Percentiles rank a stretch among this genome's conserved stretches.
Evolutionary conservation across 2,888 invertebrate species (phyloP).

Genomic region (Rotaria socialis): DNA sequence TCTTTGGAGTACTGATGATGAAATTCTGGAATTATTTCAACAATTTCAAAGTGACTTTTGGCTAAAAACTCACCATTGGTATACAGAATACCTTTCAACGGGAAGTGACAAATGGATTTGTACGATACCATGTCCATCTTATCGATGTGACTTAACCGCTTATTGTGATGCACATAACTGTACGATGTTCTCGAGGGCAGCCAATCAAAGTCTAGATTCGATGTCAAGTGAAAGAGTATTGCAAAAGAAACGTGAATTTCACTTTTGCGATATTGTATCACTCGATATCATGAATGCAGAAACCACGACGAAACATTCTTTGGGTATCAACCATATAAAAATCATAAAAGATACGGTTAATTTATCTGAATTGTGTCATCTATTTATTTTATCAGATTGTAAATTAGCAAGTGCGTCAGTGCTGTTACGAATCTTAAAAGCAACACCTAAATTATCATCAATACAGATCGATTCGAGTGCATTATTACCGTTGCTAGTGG

Average conservation of each 20-base stretch:
- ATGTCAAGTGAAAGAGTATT: too few relatives aligned
- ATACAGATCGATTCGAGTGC: neutral
- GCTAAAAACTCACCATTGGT: neutral
- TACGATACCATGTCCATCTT: neutral
- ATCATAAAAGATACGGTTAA: neutral
- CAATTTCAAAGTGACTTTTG: conserved; percentile 4
- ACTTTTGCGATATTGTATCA: too few relatives aligned
- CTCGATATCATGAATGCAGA: too few relatives aligned
- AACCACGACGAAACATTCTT: too few relatives aligned
- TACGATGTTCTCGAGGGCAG: neutral
- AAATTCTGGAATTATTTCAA: neutral
- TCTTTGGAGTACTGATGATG: fast-evolving
- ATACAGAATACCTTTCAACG: neutral
- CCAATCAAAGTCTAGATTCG: too few relatives aligned
- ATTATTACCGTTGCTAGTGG: neutral
- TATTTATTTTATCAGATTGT: neutral
- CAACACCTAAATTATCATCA: neutral
- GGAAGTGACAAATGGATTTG: neutral
- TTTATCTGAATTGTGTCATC: neutral
- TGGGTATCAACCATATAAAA: neutral
- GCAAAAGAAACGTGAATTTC: too few relatives aligned
- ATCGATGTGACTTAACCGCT: too few relatives aligned
- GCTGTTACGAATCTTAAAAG: neutral
- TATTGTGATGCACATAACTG: neutral
- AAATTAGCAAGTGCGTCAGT: neutral